A percentile compares a stretch with the other conserved stretches of the same genome.
phyloP scores from a whole-genome alignment of 2,888 invertebrate genomes.

The Ferrisia virgata region DNA sequence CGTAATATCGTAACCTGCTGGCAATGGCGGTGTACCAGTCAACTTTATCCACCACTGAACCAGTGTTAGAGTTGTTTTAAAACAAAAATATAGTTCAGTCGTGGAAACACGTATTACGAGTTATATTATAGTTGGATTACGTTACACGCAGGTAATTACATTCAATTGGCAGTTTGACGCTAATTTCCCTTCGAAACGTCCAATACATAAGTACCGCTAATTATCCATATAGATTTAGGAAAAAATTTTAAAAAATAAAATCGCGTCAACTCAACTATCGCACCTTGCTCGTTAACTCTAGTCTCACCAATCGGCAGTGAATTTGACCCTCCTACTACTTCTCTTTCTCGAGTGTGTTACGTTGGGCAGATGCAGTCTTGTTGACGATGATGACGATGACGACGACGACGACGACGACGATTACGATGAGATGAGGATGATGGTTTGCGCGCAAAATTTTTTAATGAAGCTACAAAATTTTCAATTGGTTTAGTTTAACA shows the following conservation, averaged over 20 bases:
- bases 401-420: not conserved
- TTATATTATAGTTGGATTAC: not conserved
- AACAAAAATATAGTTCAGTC: constrained; percentile 6
- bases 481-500: constrained; percentile 1
- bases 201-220: too few species aligned
- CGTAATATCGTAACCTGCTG: too few species aligned
- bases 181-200: not conserved
- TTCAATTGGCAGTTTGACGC: not conserved
- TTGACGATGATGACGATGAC: not conserved
- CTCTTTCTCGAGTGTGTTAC: too few species aligned
- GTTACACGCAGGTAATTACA: not conserved
- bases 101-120: constrained; percentile 20
- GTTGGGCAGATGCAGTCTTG: too few species aligned
- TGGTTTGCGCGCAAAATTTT: not conserved
- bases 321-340: too few species aligned
- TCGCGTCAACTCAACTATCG: too few species aligned
- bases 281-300: too few species aligned
- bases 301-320: too few species aligned
- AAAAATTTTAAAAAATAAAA: too few species aligned
- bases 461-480: not conserved
- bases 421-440: not conserved
- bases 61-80: constrained; percentile 15
- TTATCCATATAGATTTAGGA: too few species aligned
- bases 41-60: constrained; percentile 12
- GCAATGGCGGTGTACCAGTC: not conserved